These are phyloP conservation scores for Lasioglossum pauxillum DNA, from an alignment of 2,888 invertebrate genomes.

Conservation along the genomic window DNA sequence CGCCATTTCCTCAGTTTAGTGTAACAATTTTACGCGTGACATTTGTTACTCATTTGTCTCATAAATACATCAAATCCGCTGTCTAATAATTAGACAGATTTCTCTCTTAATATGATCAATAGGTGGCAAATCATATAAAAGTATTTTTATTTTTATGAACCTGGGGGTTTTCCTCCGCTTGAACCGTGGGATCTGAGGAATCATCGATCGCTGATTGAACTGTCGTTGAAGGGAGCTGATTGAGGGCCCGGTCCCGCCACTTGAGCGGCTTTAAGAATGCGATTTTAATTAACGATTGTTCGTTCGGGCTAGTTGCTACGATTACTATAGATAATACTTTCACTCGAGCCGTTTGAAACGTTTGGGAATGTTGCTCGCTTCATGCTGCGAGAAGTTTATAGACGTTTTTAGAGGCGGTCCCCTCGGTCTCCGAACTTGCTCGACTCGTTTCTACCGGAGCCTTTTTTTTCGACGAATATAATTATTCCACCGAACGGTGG, in stretches of 20 bases:
- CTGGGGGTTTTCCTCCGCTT: background rate
- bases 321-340: conserved; percentile 36
- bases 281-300: conserved; percentile 36
- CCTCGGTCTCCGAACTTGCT: background rate
- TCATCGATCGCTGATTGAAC: conserved; percentile 8
- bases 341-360: conserved; percentile 21
- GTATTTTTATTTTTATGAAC: no score
- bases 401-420: background rate
- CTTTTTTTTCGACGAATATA: background rate
- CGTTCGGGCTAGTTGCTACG: conserved; percentile 11
- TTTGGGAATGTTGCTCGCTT: conserved; percentile 15
- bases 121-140: no score
- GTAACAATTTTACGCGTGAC: background rate
- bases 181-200: background rate
- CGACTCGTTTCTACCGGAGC: conserved; percentile 22
- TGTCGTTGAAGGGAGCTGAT: conserved; percentile 15
- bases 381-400: background rate
- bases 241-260: background rate
- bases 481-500: conserved; percentile 7
- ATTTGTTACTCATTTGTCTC: background rate
- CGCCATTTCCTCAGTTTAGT: background rate
- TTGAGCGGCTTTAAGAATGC: conserved; percentile 20
- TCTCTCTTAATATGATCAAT: no score
- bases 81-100: no score
- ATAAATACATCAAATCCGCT: no score